phyloP scores from a whole-genome alignment of 2,888 invertebrate genomes.

The Panopea generosa region DNA sequence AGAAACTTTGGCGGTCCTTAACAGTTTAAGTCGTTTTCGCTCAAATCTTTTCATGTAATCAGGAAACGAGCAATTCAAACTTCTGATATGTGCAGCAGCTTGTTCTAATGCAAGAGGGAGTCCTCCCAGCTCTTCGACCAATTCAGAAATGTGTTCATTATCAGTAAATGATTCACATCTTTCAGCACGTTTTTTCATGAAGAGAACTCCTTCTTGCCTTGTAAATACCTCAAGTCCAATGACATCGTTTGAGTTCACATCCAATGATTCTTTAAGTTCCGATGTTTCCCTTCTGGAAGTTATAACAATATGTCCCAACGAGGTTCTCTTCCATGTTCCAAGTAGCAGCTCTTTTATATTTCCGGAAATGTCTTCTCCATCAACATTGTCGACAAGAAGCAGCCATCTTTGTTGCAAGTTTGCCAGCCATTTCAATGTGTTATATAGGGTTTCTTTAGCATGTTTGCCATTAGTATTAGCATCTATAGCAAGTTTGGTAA shows the following conservation, averaged over 20 bases:
- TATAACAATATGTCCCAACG: conserved; percentile 33
- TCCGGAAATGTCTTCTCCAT: conserved; percentile 28
- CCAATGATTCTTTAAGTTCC: conserved; percentile 28
- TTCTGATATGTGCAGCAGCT: too few relatives aligned
- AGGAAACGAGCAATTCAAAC: conserved; percentile 21
- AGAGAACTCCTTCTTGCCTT: conserved; percentile 10
- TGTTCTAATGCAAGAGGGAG: conserved; percentile 42
- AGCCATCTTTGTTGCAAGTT: conserved; percentile 30
- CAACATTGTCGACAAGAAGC: conserved; percentile 47
- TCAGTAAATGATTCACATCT: not conserved
- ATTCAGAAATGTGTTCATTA: not conserved
- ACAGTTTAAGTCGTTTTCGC: conserved; percentile 27
- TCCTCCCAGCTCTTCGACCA: conserved; percentile 36
- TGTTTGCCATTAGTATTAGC: conserved; percentile 18
- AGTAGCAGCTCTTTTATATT: conserved; percentile 28
- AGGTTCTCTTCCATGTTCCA: conserved; percentile 26
- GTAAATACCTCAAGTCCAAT: conserved; percentile 22
- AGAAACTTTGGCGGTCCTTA: conserved; percentile 1
- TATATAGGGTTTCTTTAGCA: conserved; percentile 18
- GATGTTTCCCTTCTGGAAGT: conserved; percentile 36
- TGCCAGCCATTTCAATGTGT: conserved; percentile 37
- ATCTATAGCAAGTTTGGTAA: conserved; percentile 26
- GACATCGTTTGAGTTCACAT: conserved; percentile 10
- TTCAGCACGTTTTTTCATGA: conserved; percentile 26
- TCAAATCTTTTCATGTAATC: conserved; percentile 22